Conservation (phyloP, 2,113 vertebrate species). For the Xenopus laevis region DNA sequence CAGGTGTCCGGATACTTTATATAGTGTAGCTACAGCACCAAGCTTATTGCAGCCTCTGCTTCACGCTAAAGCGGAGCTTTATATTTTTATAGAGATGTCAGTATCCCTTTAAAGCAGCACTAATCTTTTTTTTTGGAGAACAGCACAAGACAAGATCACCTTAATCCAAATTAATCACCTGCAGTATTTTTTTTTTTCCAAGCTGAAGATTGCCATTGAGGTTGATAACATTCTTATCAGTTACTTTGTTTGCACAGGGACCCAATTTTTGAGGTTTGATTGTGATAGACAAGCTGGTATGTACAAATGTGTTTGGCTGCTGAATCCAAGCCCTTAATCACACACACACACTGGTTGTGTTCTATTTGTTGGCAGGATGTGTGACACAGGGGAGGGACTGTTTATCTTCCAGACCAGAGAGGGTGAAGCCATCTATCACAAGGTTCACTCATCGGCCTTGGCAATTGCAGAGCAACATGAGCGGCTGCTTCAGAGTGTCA, state of each 20-base stretch:
- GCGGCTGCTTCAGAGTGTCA: slow-evolving; percentile 64
- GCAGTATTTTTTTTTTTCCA: background rate
- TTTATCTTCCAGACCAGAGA: slow-evolving; percentile 80
- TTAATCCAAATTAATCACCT: background rate
- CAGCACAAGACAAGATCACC: background rate
- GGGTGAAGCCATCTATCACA: slow-evolving; percentile 79
- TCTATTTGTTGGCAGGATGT: slow-evolving; percentile 67
- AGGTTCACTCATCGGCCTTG: slow-evolving; percentile 73
- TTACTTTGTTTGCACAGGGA: slow-evolving; percentile 12
- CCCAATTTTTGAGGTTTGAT: background rate
- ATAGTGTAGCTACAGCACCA: no score
- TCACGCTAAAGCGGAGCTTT: no score
- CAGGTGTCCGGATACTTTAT: no score
- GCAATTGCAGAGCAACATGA: slow-evolving; percentile 74
- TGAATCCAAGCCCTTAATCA: background rate
- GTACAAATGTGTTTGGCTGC: slow-evolving; percentile 4
- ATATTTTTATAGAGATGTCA: no score
- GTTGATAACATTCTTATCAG: slow-evolving; percentile 13
- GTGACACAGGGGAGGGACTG: slow-evolving; percentile 79
- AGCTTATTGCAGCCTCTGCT: no score
- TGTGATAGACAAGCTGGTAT: background rate
- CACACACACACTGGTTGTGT: background rate
- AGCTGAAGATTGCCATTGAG: background rate
- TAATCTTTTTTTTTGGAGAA: no score
- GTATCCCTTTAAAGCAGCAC: no score